Percentiles rank a stretch among this genome's conserved stretches.
phyloP scores from a whole-genome alignment of 2,113 vertebrate species.

The Colossoma macropomum region DNA sequence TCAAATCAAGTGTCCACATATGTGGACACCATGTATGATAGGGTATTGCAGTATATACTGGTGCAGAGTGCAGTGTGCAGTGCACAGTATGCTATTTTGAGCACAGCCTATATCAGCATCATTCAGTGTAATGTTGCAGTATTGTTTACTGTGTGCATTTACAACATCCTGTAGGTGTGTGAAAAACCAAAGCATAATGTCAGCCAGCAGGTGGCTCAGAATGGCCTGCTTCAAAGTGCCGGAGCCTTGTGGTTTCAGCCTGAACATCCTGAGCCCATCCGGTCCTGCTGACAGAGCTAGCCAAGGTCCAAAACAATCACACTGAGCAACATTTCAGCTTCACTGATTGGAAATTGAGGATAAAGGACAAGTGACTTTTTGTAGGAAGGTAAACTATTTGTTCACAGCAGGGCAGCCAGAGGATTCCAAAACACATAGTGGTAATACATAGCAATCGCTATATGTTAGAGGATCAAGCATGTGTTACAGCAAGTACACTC shows the following conservation, averaged over 20 bases:
- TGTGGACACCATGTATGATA: too few species aligned
- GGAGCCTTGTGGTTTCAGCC: constrained; percentile 16
- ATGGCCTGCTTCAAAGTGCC: constrained; percentile 19
- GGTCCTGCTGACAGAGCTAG: constrained; percentile 34
- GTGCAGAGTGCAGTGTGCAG: too few species aligned
- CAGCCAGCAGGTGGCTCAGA: background rate
- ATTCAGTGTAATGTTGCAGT: background rate
- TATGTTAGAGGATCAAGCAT: too few species aligned
- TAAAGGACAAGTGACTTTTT: background rate
- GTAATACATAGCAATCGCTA: too few species aligned
- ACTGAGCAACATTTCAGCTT: background rate
- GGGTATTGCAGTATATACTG: too few species aligned
- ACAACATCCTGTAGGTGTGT: background rate
- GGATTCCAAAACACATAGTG: too few species aligned
- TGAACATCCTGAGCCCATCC: constrained; percentile 49
- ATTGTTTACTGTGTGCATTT: background rate
- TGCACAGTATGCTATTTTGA: too few species aligned
- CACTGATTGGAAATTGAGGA: background rate
- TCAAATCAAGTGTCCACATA: too few species aligned
- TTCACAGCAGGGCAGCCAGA: too few species aligned
- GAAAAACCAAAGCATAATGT: constrained; percentile 30
- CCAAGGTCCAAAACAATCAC: constrained; percentile 9
- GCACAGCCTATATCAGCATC: too few species aligned
- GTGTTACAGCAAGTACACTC: too few species aligned
- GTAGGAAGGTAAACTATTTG: too few species aligned